A percentile compares a stretch with the other conserved stretches of the same genome.
Conservation (phyloP, 1,140 invertebrate species). For the Drosophila pruinosa region DNA sequence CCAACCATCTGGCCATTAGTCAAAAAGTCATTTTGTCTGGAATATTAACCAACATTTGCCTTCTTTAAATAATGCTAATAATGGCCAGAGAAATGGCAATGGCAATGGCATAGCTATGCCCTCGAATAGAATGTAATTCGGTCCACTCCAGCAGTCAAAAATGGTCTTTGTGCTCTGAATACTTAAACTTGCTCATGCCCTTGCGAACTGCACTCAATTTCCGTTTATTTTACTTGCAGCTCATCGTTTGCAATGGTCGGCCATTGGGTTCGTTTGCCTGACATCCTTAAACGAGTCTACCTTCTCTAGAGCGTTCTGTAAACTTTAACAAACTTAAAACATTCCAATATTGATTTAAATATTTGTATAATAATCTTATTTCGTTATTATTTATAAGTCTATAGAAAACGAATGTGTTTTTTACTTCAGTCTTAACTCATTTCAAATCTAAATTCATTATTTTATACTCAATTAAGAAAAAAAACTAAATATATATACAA, state of each 20-base stretch:
- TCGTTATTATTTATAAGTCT: too few species aligned
- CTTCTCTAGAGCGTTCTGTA: too few species aligned
- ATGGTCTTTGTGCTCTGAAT: constrained; percentile 28
- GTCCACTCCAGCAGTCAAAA: constrained; percentile 16
- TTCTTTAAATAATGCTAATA: constrained; percentile 27
- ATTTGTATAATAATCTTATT: too few species aligned
- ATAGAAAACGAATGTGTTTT: too few species aligned
- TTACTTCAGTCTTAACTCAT: too few species aligned
- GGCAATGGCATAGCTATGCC: not conserved
- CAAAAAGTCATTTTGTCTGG: not conserved
- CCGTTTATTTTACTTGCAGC: constrained; percentile 70
- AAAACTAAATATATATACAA: too few species aligned
- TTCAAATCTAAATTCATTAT: too few species aligned
- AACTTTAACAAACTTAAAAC: too few species aligned
- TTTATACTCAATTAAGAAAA: too few species aligned
- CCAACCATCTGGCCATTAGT: not conserved
- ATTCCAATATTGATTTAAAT: too few species aligned
- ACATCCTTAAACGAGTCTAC: too few species aligned
- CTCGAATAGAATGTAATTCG: not conserved
- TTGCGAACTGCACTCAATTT: constrained; percentile 56
- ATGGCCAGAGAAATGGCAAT: too few species aligned
- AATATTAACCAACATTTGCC: constrained; percentile 36
- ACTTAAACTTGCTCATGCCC: constrained; percentile 25
- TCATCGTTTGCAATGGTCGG: constrained; percentile 58
- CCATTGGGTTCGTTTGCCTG: constrained; percentile 63